These are phyloP conservation scores for Diachrysia chrysitis DNA, from an alignment of 2,888 invertebrate genomes.

Conservation along the genomic window DNA sequence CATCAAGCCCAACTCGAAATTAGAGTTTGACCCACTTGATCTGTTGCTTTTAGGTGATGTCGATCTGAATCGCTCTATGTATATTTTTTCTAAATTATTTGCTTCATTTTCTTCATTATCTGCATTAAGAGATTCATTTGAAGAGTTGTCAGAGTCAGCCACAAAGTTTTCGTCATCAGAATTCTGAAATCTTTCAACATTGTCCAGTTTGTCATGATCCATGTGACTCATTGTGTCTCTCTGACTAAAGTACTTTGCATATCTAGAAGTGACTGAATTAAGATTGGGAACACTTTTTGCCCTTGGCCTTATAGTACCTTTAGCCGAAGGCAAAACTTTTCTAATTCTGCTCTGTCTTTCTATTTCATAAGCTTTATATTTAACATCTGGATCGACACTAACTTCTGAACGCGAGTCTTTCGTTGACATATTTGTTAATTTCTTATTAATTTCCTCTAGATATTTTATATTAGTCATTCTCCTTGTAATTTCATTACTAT, in stretches of 20 bases:
- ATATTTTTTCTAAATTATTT: constrained; percentile 81
- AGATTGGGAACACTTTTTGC: constrained; percentile 88
- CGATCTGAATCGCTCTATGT: constrained; percentile 78
- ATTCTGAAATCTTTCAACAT: constrained; percentile 56
- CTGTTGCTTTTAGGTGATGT: constrained; percentile 69
- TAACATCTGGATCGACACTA: constrained; percentile 69
- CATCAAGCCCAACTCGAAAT: constrained; percentile 53
- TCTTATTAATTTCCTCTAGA: constrained; percentile 93
- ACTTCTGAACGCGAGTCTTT: constrained; percentile 74
- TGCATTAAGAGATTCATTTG: constrained; percentile 61
- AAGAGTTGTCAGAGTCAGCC: constrained; percentile 55
- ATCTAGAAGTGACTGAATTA: constrained; percentile 83
- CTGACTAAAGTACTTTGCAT: constrained; percentile 87
- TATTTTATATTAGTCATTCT: constrained; percentile 92
- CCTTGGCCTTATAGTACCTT: constrained; percentile 70
- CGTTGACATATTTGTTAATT: constrained; percentile 74
- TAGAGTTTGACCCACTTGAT: constrained; percentile 61
- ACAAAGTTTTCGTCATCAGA: constrained; percentile 43
- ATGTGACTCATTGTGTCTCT: constrained; percentile 79
- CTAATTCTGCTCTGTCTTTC: constrained; percentile 78
- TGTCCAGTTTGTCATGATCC: constrained; percentile 64
- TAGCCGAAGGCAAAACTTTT: constrained; percentile 61
- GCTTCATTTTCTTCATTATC: constrained; percentile 68
- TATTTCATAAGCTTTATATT: constrained; percentile 84
- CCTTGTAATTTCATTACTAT: constrained; percentile 88